Conservation (phyloP, 2,113 vertebrate species). For the Prunella himalayana region DNA sequence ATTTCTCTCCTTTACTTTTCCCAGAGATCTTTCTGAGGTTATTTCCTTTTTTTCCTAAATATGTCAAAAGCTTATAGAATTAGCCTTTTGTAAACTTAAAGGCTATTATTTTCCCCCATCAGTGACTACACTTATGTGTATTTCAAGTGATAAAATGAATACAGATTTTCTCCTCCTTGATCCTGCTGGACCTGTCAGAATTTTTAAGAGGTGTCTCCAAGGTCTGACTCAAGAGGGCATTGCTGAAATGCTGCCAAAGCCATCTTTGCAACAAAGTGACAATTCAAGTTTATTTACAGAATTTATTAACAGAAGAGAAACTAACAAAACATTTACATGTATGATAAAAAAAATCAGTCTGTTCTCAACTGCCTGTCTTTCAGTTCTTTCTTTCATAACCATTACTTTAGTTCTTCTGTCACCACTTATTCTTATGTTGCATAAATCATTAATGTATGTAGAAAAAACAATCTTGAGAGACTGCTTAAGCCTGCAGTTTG, state of each 20-base stretch:
- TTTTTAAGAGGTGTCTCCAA: background rate
- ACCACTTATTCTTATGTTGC: background rate
- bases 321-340: background rate
- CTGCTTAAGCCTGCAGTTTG: background rate
- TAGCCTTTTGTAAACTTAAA: background rate
- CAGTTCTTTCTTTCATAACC: background rate
- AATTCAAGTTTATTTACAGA: background rate
- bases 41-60: background rate
- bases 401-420: background rate
- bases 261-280: background rate
- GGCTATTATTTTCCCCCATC: background rate
- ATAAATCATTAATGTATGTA: background rate
- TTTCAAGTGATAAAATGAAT: background rate
- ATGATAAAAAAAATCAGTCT: background rate
- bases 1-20: background rate
- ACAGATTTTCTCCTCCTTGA: background rate
- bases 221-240: background rate
- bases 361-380: background rate
- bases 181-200: background rate
- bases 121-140: accelerated
- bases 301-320: background rate
- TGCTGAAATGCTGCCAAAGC: background rate
- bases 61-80: background rate
- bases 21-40: background rate
- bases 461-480: background rate